phyloP scores from a whole-genome alignment of 2,797 vertebrate species.

The Channa striata region DNA sequence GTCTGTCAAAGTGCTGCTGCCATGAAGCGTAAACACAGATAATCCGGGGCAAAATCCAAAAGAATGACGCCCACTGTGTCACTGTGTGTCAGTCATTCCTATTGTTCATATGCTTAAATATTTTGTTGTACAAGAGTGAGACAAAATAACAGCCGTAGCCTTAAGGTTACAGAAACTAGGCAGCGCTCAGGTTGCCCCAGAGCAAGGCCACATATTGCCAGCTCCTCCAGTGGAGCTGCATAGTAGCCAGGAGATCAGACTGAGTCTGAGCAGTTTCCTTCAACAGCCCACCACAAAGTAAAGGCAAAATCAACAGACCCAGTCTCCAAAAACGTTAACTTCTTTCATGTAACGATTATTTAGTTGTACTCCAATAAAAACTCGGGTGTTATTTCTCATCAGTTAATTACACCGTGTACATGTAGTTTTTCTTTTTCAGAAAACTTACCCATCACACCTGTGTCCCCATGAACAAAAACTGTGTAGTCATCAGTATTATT shows the following conservation, averaged over 20 bases:
- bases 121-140: background rate
- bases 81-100: background rate
- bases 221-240: background rate
- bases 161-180: background rate
- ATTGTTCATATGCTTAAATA: background rate
- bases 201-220: slow-evolving; percentile 1
- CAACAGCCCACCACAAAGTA: slow-evolving; percentile 9
- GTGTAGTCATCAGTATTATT: no score
- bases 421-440: no score
- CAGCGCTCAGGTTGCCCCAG: background rate
- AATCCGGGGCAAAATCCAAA: background rate
- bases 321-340: background rate
- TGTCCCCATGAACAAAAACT: no score
- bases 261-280: background rate
- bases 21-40: background rate
- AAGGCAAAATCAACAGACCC: background rate
- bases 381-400: background rate
- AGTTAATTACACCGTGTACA: background rate
- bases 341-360: background rate
- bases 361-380: background rate
- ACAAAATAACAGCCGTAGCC: background rate
- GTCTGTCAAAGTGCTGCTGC: background rate
- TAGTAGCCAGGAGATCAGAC: background rate
- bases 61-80: background rate
- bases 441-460: no score